phyloP scores from a whole-genome alignment of 1,140 invertebrate species.

The Bombus terrestris region DNA sequence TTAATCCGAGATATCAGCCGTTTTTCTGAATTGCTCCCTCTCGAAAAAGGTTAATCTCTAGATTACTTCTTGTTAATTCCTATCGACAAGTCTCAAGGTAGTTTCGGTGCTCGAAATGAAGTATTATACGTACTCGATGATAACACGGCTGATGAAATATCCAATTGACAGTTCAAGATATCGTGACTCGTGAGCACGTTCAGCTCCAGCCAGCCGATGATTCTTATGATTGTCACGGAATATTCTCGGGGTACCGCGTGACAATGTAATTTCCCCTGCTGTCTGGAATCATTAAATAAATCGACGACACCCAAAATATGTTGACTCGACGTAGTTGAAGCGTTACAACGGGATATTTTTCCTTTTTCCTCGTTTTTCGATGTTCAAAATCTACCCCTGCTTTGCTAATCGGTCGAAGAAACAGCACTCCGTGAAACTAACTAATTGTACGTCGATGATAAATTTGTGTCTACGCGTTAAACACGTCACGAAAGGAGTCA shows the following conservation, averaged over 20 bases:
- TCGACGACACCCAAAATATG: too few species aligned
- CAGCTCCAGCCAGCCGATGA: background rate
- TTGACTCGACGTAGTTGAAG: too few species aligned
- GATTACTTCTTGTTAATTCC: slow-evolving; percentile 33
- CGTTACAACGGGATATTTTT: too few species aligned
- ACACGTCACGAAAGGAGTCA: background rate
- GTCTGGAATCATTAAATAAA: background rate
- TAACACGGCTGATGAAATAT: slow-evolving; percentile 23
- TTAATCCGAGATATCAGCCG: slow-evolving; percentile 12
- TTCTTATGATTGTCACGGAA: background rate
- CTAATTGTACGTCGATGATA: background rate
- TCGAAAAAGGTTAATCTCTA: background rate
- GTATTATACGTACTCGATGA: background rate
- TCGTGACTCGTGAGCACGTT: too few species aligned
- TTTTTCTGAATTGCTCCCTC: slow-evolving; percentile 12
- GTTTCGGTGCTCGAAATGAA: slow-evolving; percentile 17
- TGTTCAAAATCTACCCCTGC: too few species aligned
- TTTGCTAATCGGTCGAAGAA: background rate
- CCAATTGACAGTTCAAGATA: slow-evolving; percentile 21
- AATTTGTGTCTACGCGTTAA: background rate
- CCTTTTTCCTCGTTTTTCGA: background rate
- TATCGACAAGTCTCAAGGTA: background rate
- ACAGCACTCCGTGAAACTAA: background rate
- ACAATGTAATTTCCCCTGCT: background rate
- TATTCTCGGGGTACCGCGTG: background rate